These are phyloP conservation scores for Anguilla rostrata DNA, from an alignment of 2,113 vertebrate species.

Conservation along the genomic window DNA sequence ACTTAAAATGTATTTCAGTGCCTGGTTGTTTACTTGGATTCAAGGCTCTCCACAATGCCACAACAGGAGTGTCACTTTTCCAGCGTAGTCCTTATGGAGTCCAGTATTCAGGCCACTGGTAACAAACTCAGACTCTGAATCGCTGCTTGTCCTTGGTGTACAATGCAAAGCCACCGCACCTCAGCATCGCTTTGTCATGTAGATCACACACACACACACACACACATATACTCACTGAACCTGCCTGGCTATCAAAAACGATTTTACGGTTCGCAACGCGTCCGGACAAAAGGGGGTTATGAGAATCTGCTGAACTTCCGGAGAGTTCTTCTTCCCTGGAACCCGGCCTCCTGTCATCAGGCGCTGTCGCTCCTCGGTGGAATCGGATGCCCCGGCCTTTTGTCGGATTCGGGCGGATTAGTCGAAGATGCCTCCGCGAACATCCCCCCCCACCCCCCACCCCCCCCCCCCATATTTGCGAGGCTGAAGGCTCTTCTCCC, in stretches of 20 bases:
- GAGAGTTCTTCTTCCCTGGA: neutral
- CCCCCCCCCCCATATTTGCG: neutral
- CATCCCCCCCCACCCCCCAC: neutral
- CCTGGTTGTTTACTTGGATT: no score
- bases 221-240: neutral
- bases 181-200: slow-evolving; percentile 25
- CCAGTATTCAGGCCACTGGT: neutral
- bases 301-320: slow-evolving; percentile 23
- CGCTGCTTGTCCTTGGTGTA: neutral
- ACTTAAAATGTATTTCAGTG: no score
- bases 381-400: slow-evolving; percentile 9
- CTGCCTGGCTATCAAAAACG: neutral
- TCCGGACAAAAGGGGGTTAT: slow-evolving; percentile 28
- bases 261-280: slow-evolving; percentile 29
- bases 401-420: slow-evolving; percentile 7
- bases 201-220: slow-evolving; percentile 17
- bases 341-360: neutral
- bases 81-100: neutral
- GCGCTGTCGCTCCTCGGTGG: neutral
- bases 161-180: neutral
- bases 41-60: no score
- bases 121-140: neutral
- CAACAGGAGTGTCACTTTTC: neutral
- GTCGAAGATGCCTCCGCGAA: slow-evolving; percentile 8
- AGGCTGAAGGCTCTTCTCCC: neutral